phyloP scores from a whole-genome alignment of 2,113 vertebrate genomes.

The Engystomops pustulosus region DNA sequence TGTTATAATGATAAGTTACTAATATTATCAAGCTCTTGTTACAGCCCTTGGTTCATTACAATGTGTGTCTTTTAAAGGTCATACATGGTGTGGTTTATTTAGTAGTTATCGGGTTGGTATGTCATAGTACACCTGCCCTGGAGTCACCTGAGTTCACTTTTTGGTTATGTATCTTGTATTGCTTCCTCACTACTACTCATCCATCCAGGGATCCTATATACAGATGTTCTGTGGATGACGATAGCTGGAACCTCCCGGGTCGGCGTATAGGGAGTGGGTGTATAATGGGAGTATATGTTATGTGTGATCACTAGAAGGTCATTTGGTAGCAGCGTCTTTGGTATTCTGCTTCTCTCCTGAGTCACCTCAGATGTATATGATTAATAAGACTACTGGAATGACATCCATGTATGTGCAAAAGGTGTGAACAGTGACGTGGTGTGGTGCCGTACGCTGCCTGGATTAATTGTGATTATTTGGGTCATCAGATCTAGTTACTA shows the following conservation, averaged over 20 bases:
- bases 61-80: conserved; percentile 3
- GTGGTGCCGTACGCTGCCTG: neutral
- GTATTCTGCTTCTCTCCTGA: neutral
- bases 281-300: neutral
- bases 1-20: neutral
- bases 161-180: neutral
- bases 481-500: neutral
- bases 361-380: neutral
- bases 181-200: neutral
- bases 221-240: neutral
- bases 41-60: neutral
- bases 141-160: neutral
- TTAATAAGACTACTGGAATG: neutral
- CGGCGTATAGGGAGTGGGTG: neutral
- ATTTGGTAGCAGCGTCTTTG: neutral
- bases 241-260: neutral
- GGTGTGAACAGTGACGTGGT: neutral
- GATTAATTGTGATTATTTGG: conserved; percentile 6
- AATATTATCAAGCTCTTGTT: neutral
- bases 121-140: neutral
- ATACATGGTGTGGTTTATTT: conserved; percentile 10
- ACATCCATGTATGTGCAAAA: neutral
- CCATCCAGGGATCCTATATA: neutral
- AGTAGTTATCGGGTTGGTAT: neutral
- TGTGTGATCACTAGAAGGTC: neutral